Base-by-base conservation (phyloP, 1,140 invertebrate genomes). In the Pomacea maculata region DNA sequence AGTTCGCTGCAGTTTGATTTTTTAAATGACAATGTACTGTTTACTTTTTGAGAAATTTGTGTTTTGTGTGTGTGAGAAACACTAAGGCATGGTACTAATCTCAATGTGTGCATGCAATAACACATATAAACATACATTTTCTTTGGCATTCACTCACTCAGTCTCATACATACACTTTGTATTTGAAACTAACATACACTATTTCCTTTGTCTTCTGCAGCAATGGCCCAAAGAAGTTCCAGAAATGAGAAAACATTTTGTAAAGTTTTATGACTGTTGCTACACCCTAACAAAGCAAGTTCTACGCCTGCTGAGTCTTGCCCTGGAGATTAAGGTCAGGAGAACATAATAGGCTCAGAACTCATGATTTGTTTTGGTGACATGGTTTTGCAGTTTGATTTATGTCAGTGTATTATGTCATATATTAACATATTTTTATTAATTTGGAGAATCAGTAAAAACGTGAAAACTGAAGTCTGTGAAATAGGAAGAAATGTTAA, bases 291-390 rank as follows among this genome's bases (percentile, higher is more conserved):
- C 71, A 17, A n/a, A n/a, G 34, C 71, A 54, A 15, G 71, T 73
- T 54, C 71, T 73, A 52, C 34, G 55, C 71, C 71, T 73, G 2
- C 21, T 73, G 71, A 54, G 71, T 9, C 2, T 73, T 34, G 71
- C 71, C 71, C 55, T 73, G 71, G 71, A 52, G 7, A 34, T 73
- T 19, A n/a, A 73, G 71, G 71, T 73, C 71, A 73, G 34, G 45
- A 2, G 11, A 11, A 9, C 21, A 9, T 19, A 73, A 73, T 7
- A 12, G 25, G 14, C 45, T 14, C 45, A 29, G 25, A 71, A 71
- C 25, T 19, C 14, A 71, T 19, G 45, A 71, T 71, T 17, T 67
- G 64, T 25, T 4, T 4, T 25, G 17, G 64, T 25, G n/a, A 67
- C 17, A 3, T 2, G 64, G 3, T 19, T 1, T 25, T 19, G 64